Base-by-base conservation (phyloP, 2,888 invertebrate genomes). In the Aleiodes testaceus region DNA sequence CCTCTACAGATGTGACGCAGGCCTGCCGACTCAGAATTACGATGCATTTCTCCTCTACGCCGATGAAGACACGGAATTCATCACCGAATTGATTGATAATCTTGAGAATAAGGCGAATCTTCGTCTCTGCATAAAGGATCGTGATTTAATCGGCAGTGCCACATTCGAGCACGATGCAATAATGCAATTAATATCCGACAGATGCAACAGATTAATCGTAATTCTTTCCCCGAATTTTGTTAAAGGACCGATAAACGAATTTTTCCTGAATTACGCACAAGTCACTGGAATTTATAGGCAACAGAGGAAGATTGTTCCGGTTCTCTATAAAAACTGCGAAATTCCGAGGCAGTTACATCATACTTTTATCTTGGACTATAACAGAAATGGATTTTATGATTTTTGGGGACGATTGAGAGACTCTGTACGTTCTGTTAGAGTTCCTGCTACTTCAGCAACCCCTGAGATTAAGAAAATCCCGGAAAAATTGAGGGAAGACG, bases 31-130 rank as follows among this genome's bases (percentile, higher is more conserved):
- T 7, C 92, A 93, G 80, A 88, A 87, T 45, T 96, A 95, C 79
- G 93, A 96, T 87, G 96, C 95, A 0, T 95, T 93, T 82, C 90
- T 96, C 9, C 84, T 96, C 30, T 94, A 91, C 79, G 93, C 93
- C 0, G 92, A 93, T 52, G 92, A 92, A 73, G 96, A 96, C 83
- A 88, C 89, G 12, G 89, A 89, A 2, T 94, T 95, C 87, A 95
- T 93, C 0, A 89, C 89, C 0, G 88, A 92, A 78, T 88, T 95
- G 72, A 88, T 93, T 14, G 88, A 89, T 0, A 89, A 89, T 76
- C 89, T 95, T 88, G 92, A 92, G 80, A 85, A 84, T 18, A 89
- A 91, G 52, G 90, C 90, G 75, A 90, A 91, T 18, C 89, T 93
- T 70, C 84, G 94, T 93, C 85, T 95, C 12, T 96, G 94, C 82